Evolutionary conservation across 1,140 invertebrate genomes (phyloP), one percentile per base, ranked within the genome.

Genomic region (Pogonognathellus flavescens): DNA sequence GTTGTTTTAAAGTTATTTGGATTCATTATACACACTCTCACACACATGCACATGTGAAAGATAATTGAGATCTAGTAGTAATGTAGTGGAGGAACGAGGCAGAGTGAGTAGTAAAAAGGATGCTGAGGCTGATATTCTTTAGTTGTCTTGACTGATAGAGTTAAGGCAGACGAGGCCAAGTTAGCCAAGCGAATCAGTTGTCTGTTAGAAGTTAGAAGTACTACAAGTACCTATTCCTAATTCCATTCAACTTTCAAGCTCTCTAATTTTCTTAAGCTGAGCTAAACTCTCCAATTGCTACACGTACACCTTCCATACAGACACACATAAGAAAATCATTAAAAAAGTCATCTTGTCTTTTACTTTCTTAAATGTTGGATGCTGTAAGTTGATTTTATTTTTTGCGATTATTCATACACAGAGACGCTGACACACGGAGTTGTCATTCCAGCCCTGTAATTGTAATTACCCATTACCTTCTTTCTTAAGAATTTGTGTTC

Each of bases 161-260:
- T 13, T 14, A 76, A 49, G 66, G 20, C 22, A 70, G 25, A 70
- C 70, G 16, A 16, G 25, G 70, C 70, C 70, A 76, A 76, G 70
- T 76, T 76, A 76, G 70, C 70, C 31, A 76, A 76, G 70, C 70
- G 70, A 76, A 76, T 76, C 70, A 76, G 70, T 76, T 76, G 70
- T 31, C 31, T 49, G 14, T 76, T 76, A 76, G 70, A 76, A 76
- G 70, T 76, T 76, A 76, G 70, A 76, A 76, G 70, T 49, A 49
- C 41, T 16, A 8, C 70, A 76, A 31, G 31, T 76, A 76, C 70
- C 41, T 76, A 76, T 50, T 76, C 70, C 41, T 50, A 50, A 41
- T 66, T 66, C 31, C 70, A 76, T 50, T 76, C 70, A 50, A 76
- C 70, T 76, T 76, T 76, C 70, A 76, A 76, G 70, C 70, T 76